phyloP scores from a whole-genome alignment of 2,797 vertebrate species.

The Taeniopygia guttata region DNA sequence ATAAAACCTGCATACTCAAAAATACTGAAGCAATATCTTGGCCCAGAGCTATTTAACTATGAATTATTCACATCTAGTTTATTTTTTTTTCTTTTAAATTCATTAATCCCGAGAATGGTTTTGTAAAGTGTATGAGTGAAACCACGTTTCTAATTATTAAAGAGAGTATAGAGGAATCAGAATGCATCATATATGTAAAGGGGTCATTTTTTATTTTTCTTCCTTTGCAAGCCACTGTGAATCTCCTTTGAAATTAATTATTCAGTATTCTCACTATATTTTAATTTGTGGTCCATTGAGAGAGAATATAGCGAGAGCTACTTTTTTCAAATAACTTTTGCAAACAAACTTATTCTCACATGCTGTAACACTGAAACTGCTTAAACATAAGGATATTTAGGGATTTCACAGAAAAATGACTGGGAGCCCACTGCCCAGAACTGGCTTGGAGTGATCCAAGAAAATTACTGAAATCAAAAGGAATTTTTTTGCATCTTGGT shows the following conservation, averaged over 20 bases:
- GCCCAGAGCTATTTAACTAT: constrained; percentile 58
- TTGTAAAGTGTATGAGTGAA: constrained; percentile 30
- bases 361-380: background rate
- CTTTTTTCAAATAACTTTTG: background rate
- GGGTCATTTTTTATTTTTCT: constrained; percentile 3
- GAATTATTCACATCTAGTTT: constrained; percentile 61
- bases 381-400: background rate
- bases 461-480: background rate
- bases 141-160: constrained; percentile 37
- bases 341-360: background rate
- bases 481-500: background rate
- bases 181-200: constrained; percentile 15
- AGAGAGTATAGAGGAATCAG: background rate
- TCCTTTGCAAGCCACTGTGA: background rate
- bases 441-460: background rate
- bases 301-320: background rate
- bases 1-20: constrained; percentile 53
- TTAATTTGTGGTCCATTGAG: background rate
- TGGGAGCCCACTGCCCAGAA: background rate
- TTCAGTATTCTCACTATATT: background rate
- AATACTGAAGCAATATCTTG: constrained; percentile 57
- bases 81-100: constrained; percentile 54
- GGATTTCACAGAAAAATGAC: background rate
- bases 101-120: constrained; percentile 46
- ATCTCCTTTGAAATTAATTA: constrained; percentile 20